Conservation (phyloP, 2,797 vertebrate genomes). For the Salmo trutta region DNA sequence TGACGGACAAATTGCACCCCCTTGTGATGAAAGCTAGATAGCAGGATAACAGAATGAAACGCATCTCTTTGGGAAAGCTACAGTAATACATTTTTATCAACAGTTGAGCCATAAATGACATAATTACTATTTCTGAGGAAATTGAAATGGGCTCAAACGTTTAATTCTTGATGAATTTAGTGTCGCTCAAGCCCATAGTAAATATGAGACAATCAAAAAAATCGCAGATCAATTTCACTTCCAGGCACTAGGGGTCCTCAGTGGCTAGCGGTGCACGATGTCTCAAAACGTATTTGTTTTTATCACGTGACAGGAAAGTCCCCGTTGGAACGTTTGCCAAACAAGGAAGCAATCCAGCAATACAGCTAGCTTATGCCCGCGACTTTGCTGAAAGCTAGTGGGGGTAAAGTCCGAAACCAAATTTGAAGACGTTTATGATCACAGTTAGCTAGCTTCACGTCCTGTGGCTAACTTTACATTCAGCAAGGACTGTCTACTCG, state of each 20-base stretch:
- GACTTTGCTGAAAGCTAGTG: conserved; percentile 24
- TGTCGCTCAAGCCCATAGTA: background rate
- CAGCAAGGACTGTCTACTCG: background rate
- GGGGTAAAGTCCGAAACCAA: conserved; percentile 10
- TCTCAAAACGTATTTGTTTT: conserved; percentile 59
- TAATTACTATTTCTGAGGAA: background rate
- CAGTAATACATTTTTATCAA: background rate
- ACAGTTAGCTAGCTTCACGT: conserved; percentile 6
- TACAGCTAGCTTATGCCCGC: conserved; percentile 14
- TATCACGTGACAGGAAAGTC: conserved; percentile 74
- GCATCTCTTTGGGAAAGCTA: background rate
- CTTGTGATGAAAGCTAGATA: background rate
- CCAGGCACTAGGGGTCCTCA: conserved; percentile 46
- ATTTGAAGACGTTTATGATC: background rate
- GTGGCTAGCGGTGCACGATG: background rate
- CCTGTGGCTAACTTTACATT: background rate
- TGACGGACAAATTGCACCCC: background rate
- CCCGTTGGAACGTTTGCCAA: conserved; percentile 39
- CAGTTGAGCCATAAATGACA: background rate
- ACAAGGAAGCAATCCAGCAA: conserved; percentile 50
- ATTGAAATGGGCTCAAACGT: background rate
- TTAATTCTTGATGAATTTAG: background rate
- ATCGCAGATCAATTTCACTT: conserved; percentile 11
- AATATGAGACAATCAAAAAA: background rate
- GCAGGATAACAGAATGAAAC: background rate